Conservation (phyloP, 2,113 vertebrate species). For the Boleophthalmus pectinirostris region DNA sequence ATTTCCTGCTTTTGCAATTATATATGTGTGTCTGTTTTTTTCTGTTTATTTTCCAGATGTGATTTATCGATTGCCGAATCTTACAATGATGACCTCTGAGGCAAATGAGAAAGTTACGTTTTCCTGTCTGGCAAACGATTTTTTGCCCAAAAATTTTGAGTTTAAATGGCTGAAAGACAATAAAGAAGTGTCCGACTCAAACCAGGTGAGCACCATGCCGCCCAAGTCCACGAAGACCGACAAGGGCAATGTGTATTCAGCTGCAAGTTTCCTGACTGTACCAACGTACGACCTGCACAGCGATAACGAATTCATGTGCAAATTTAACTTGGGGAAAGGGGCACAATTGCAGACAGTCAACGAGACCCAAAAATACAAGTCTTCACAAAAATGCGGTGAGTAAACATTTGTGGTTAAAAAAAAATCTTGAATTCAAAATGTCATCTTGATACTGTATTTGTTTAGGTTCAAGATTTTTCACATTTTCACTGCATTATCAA, state of each 20-base stretch:
- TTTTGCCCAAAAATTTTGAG: conserved; percentile 47
- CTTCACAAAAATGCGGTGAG: rapidly evolving
- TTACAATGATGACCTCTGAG: conserved; percentile 36
- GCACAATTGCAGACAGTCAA: rapidly evolving
- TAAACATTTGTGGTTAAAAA: background rate
- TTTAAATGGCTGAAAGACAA: conserved; percentile 63
- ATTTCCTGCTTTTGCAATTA: conserved; percentile 24
- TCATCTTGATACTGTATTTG: no score
- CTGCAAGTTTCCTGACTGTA: conserved; percentile 59
- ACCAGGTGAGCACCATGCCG: background rate
- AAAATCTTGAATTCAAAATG: no score
- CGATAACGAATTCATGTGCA: background rate
- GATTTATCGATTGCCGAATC: background rate
- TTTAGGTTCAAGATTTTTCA: no score
- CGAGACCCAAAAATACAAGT: background rate
- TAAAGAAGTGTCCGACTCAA: rapidly evolving
- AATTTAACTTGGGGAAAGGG: conserved; percentile 30
- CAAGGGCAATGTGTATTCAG: conserved; percentile 7
- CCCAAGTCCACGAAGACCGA: rapidly evolving
- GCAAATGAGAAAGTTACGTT: conserved; percentile 35
- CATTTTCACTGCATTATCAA: no score
- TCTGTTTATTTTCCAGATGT: conserved; percentile 61
- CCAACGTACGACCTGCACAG: rapidly evolving
- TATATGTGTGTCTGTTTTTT: conserved; percentile 62
- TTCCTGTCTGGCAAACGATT: conserved; percentile 69